Conservation (phyloP, 2,797 vertebrate genomes). For the Smutsia gigantea region DNA sequence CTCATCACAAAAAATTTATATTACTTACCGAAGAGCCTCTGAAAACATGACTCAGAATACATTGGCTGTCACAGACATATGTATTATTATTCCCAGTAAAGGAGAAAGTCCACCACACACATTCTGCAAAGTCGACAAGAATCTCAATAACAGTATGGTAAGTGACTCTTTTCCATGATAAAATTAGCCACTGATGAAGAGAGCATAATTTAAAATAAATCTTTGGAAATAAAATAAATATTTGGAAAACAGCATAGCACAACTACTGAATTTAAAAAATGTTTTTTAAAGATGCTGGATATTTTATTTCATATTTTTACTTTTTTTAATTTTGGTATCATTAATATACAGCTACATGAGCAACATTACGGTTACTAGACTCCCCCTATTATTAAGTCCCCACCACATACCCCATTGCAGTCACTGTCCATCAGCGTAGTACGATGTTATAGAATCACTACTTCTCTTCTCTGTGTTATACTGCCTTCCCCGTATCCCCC, state of each 20-base stretch:
- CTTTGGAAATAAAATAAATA: background rate
- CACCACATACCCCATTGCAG: too few relatives aligned
- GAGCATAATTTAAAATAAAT: slow-evolving; percentile 38
- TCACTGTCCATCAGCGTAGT: too few relatives aligned
- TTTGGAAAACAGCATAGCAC: background rate
- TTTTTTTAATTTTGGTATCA: too few relatives aligned
- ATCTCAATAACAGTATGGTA: slow-evolving; percentile 99
- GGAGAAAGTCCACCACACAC: slow-evolving; percentile 97
- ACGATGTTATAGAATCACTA: too few relatives aligned
- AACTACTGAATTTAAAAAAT: slow-evolving; percentile 19
- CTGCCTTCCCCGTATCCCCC: too few relatives aligned
- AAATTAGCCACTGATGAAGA: slow-evolving; percentile 39
- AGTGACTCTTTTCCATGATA: slow-evolving; percentile 74
- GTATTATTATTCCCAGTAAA: slow-evolving; percentile 96
- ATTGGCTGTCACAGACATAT: slow-evolving; percentile 97
- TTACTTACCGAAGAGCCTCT: slow-evolving; percentile 95
- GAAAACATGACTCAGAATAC: slow-evolving; percentile 95
- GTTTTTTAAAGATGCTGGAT: slow-evolving; percentile 38
- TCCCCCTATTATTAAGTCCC: too few relatives aligned
- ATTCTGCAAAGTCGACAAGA: slow-evolving; percentile 99
- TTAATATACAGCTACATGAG: too few relatives aligned
- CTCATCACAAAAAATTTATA: slow-evolving; percentile 96
- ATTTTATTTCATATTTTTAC: background rate
- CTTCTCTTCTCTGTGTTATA: too few relatives aligned
- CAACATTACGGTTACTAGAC: too few relatives aligned